Conservation (phyloP, 2,797 vertebrate genomes). For the Smutsia temminckii region DNA sequence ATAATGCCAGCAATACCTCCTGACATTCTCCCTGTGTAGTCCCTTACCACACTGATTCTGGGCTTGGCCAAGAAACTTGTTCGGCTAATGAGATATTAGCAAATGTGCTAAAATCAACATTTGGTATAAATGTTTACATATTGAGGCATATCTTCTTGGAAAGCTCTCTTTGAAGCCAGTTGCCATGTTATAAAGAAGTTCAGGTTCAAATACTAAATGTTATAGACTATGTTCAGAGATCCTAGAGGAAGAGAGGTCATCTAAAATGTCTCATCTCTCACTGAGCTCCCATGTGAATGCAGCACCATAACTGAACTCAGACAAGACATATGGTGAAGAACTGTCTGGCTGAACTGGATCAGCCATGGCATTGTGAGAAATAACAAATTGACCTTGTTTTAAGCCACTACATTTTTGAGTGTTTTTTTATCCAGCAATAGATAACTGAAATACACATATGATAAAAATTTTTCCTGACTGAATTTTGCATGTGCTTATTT, state of each 20-base stretch:
- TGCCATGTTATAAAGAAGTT: not conserved
- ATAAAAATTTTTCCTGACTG: not conserved
- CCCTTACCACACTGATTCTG: not conserved
- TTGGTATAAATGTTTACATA: not conserved
- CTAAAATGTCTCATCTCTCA: too few species aligned
- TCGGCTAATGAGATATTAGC: not conserved
- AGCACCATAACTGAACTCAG: not conserved
- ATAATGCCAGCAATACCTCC: too few species aligned
- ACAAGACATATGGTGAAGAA: not conserved
- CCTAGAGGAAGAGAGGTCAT: not conserved
- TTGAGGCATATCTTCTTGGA: not conserved
- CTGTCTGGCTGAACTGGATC: not conserved
- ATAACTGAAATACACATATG: not conserved
- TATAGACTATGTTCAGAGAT: rapidly evolving
- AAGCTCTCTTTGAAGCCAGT: not conserved
- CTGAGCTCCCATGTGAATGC: not conserved
- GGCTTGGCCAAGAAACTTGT: not conserved
- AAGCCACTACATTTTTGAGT: not conserved
- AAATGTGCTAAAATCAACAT: not conserved
- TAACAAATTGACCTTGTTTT: not conserved
- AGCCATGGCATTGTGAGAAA: not conserved
- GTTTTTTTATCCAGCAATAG: not conserved
- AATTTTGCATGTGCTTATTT: not conserved
- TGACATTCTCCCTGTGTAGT: not conserved
- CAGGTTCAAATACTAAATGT: not conserved